These are phyloP conservation scores for Campoplex capitator DNA, from an alignment of 2,888 invertebrate genomes.

Conservation along the genomic window DNA sequence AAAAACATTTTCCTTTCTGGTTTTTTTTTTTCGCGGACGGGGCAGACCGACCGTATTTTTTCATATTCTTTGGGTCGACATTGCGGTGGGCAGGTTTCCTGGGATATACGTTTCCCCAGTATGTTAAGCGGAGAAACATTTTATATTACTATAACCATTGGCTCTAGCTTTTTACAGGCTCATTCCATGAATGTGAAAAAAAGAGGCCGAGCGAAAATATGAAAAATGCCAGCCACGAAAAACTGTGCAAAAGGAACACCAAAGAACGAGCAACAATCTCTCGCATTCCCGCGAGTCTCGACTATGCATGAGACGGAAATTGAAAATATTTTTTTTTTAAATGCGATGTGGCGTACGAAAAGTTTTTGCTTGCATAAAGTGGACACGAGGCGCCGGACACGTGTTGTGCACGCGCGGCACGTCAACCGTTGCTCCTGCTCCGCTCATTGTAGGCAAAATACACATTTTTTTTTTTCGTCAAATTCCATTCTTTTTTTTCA, in stretches of 20 bases:
- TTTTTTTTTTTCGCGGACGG: neutral
- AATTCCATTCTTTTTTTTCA: constrained; percentile 4
- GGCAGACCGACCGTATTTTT: neutral
- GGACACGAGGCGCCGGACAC: constrained; percentile 19
- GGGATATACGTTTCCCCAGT: neutral
- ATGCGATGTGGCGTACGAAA: neutral
- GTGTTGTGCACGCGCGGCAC: constrained; percentile 44
- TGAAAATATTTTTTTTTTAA: constrained; percentile 45
- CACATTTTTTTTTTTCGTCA: constrained; percentile 16
- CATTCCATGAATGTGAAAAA: neutral
- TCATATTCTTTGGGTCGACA: constrained; percentile 7
- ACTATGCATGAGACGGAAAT: constrained; percentile 42
- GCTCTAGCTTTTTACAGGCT: neutral
- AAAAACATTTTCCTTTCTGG: constrained; percentile 8
- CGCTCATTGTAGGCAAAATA: constrained; percentile 40
- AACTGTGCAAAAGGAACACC: constrained; percentile 29
- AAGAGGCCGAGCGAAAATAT: constrained; percentile 16
- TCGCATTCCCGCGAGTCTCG: neutral
- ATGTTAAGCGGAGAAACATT: constrained; percentile 24
- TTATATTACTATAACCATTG: neutral
- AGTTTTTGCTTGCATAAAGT: constrained; percentile 15
- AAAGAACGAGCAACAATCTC: constrained; percentile 7
- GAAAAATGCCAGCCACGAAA: constrained; percentile 39
- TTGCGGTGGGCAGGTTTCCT: neutral
- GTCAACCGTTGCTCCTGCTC: constrained; percentile 30